Conservation (phyloP, 2,113 vertebrate genomes). For the Ovibos moschatus region DNA sequence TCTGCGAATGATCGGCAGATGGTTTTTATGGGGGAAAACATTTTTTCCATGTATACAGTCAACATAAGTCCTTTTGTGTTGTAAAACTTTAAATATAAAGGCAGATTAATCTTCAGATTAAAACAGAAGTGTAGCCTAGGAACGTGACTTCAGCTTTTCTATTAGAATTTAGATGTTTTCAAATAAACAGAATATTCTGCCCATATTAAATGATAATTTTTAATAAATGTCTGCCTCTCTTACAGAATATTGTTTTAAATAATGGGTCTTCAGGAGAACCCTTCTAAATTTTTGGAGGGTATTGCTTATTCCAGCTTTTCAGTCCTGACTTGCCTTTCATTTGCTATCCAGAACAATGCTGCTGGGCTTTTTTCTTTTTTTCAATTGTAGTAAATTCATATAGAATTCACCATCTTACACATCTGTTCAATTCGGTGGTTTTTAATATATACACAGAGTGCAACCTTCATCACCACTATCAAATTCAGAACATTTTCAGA, state of each 20-base stretch:
- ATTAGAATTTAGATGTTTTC: conserved; percentile 9
- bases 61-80: not conserved
- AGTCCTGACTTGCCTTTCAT: not conserved
- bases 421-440: not conserved
- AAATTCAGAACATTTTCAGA: conserved; percentile 8
- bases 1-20: not conserved
- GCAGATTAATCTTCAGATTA: not conserved
- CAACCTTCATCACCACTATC: not conserved
- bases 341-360: not conserved
- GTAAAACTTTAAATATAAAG: conserved; percentile 16
- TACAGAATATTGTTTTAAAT: not conserved
- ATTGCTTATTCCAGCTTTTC: not conserved
- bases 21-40: not conserved
- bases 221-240: not conserved
- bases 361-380: not conserved
- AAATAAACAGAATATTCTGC: not conserved
- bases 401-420: not conserved
- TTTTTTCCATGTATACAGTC: not conserved
- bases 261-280: not conserved
- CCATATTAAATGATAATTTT: not conserved
- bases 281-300: not conserved
- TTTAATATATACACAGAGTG: not conserved
- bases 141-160: not conserved
- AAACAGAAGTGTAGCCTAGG: not conserved
- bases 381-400: not conserved